These are phyloP conservation scores for Enteromius unitaeniatus DNA, from an alignment of 2,797 vertebrate genomes.

Conservation along the genomic window DNA sequence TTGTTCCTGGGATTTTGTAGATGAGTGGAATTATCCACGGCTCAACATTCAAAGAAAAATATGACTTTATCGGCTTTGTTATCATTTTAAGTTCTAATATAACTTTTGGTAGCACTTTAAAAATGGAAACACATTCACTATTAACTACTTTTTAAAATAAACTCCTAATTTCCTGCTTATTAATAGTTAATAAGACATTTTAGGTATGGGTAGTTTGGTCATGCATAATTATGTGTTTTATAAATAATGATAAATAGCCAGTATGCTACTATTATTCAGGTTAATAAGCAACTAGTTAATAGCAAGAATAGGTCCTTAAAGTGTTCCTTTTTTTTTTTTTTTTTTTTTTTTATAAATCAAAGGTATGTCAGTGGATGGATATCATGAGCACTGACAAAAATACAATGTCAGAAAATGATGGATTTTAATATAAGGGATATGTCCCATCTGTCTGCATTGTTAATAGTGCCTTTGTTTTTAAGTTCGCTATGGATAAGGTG, in stretches of 20 bases:
- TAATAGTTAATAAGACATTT: not conserved
- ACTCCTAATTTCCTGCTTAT: not conserved
- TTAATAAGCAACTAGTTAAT: not conserved
- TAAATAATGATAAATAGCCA: not conserved
- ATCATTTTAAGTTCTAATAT: not conserved
- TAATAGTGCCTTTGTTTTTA: not conserved
- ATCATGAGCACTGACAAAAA: no score
- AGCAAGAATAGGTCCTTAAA: not conserved
- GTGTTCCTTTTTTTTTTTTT: not conserved
- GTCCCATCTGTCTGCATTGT: not conserved
- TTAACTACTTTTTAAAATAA: not conserved
- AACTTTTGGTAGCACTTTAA: not conserved
- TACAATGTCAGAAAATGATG: not conserved
- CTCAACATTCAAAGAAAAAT: not conserved
- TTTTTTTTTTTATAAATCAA: not conserved
- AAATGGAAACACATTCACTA: not conserved
- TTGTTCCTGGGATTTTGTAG: not conserved
- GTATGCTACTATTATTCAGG: not conserved
- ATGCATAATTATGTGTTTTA: not conserved
- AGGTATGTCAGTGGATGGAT: not conserved
- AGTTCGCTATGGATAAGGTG: not conserved
- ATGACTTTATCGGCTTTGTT: not conserved
- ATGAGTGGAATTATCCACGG: not conserved
- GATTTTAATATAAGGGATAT: not conserved
- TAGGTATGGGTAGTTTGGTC: not conserved